Base-by-base conservation (phyloP, 1,140 invertebrate species). In the Calycopis cecrops region DNA sequence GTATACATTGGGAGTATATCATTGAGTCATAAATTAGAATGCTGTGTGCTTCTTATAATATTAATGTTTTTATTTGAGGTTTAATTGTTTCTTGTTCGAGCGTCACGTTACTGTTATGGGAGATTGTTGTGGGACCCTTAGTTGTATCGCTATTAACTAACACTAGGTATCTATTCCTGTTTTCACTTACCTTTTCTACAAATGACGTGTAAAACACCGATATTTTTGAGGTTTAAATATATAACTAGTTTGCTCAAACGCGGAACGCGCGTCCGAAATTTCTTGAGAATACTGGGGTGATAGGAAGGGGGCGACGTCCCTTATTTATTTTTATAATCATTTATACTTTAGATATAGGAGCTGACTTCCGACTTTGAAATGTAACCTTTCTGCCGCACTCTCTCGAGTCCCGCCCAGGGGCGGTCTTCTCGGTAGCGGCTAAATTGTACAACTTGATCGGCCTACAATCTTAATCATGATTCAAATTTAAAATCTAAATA, bases 251-350 rank as follows among this genome's bases (percentile, higher is more conserved):
- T 77, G 76, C 76, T 79, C 76, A 77, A 76, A 68, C 57, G 51
- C 54, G 58, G 44, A 62, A 52, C 18, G 56, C 52, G 63, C 62
- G 57, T 65, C 65, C 67, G 63, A 63, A 63, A 69, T 70, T 69
- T 72, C 54, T 63, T 65, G 67, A 44, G 40, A 62, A 62, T 52
- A 56, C 55, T 37, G 63, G 53, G 60, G 65, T 55, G 60, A 62
- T 52, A 64, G 69, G 69, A 62, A 55, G 62, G 69, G 76, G 76
- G 63, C 59, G 59, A 55, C 59, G 70, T 65, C 76, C 75, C 77
- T 76, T 82, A 82, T 82, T 85, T 85, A 82, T 85, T 85, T 84
- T 85, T 82, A 81, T 85, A 84, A 81, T 78, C 76, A 77, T 86
- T 82, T 81, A 84, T 85, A 84, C 74, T 73, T 62, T 83, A 82